These are phyloP conservation scores for Perdita meconis DNA, from an alignment of 2,888 invertebrate species.

Conservation along the genomic window DNA sequence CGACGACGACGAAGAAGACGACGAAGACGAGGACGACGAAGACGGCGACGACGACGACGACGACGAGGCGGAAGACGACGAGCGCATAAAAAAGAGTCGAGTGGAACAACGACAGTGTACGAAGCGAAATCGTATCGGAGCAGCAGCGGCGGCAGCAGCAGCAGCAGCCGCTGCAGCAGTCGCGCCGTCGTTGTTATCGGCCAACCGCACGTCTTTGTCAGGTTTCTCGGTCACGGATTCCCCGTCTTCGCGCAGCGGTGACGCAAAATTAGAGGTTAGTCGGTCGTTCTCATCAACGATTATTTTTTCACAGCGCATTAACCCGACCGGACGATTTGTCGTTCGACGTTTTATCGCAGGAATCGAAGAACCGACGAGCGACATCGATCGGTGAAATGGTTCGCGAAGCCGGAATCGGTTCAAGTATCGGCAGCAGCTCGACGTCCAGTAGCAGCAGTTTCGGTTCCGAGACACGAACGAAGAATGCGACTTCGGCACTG, in stretches of 20 bases:
- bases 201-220: constrained; percentile 77
- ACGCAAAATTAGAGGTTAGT: constrained; percentile 76
- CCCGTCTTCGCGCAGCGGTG: constrained; percentile 76
- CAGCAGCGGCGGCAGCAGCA: no score
- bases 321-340: no score
- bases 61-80: no score
- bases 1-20: no score
- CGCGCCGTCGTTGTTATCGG: constrained; percentile 77
- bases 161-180: no score
- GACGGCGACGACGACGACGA: no score
- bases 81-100: constrained; percentile 72
- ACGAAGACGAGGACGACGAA: no score
- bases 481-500: no score
- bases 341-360: constrained; percentile 51
- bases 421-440: constrained; percentile 86
- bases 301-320: neutral
- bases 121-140: constrained; percentile 73
- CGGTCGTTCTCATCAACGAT: neutral
- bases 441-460: constrained; percentile 86
- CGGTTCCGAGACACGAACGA: constrained; percentile 83
- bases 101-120: constrained; percentile 69
- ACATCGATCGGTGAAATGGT: constrained; percentile 71
- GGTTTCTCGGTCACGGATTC: constrained; percentile 64
- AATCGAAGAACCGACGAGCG: constrained; percentile 58
- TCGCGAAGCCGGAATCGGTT: constrained; percentile 30